Evolutionary conservation across 2,888 invertebrate species (phyloP).

Genomic region (Netelia melanura): DNA sequence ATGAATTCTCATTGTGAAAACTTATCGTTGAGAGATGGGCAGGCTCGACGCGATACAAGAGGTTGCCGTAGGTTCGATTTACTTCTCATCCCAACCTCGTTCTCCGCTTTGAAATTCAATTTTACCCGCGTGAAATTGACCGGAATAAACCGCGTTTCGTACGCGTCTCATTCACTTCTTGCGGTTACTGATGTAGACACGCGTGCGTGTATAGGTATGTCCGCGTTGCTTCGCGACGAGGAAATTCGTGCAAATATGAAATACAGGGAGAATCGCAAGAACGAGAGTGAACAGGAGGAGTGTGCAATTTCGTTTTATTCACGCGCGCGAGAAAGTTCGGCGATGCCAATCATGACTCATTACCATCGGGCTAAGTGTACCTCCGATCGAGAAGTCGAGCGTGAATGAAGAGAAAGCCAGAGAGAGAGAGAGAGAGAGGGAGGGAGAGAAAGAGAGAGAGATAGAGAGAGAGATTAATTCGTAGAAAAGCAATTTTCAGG

Average conservation of each 20-base stretch:
- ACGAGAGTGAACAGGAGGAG: constrained; percentile 13
- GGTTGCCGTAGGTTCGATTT: not conserved
- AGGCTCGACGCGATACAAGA: constrained; percentile 17
- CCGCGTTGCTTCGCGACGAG: constrained; percentile 6
- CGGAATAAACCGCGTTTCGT: constrained; percentile 67
- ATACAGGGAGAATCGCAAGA: constrained; percentile 15
- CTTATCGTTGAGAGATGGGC: constrained; percentile 32
- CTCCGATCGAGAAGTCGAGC: constrained; percentile 67
- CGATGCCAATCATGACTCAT: constrained; percentile 67
- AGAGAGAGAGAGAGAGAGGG: constrained; percentile 4
- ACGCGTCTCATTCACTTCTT: constrained; percentile 40
- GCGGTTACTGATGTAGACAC: constrained; percentile 16
- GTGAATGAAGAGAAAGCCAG: constrained; percentile 27
- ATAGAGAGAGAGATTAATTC: constrained; percentile 3
- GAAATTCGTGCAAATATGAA: constrained; percentile 35
- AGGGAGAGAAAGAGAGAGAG: constrained; percentile 9
- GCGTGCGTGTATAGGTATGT: not conserved
- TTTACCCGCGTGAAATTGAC: constrained; percentile 69
- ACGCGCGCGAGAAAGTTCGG: constrained; percentile 33
- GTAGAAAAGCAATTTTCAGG: too few relatives aligned
- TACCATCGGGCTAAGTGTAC: constrained; percentile 69
- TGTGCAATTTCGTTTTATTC: constrained; percentile 26
- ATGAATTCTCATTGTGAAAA: constrained; percentile 59
- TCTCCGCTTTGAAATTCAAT: constrained; percentile 69
- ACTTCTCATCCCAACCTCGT: not conserved